Evolutionary conservation across 2,888 invertebrate genomes (phyloP).

Genomic region (Sarcophaga carnaria): DNA sequence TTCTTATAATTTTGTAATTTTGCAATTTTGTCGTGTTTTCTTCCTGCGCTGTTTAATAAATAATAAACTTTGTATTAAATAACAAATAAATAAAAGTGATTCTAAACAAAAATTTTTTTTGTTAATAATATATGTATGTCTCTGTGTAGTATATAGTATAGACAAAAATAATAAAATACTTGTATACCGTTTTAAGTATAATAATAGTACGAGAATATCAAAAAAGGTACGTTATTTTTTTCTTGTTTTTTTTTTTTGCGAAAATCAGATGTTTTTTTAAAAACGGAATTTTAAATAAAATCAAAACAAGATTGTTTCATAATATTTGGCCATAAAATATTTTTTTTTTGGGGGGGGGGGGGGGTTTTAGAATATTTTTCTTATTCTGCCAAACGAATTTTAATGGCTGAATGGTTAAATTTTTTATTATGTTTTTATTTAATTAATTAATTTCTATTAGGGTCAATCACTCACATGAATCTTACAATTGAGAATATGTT

Average conservation of each 20-base stretch:
- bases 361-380: no score
- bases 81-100: not conserved
- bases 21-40: not conserved
- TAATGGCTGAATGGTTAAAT: no score
- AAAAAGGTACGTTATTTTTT: not conserved
- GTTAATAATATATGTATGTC: no score
- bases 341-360: no score
- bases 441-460: slow-evolving; percentile 28
- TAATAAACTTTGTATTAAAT: not conserved
- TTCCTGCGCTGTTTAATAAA: not conserved
- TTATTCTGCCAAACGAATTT: no score
- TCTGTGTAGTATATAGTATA: not conserved
- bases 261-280: slow-evolving; percentile 20
- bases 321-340: not conserved
- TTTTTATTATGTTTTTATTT: slow-evolving; percentile 1
- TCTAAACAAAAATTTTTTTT: no score
- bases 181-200: not conserved
- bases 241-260: not conserved
- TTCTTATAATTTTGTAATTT: not conserved
- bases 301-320: slow-evolving; percentile 5
- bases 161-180: not conserved
- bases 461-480: slow-evolving; percentile 9
- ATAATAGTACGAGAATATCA: not conserved
- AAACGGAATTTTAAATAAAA: not conserved
- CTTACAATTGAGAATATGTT: not conserved